Conservation (phyloP, 2,113 vertebrate genomes). For the Trochalopteron elliotii region DNA sequence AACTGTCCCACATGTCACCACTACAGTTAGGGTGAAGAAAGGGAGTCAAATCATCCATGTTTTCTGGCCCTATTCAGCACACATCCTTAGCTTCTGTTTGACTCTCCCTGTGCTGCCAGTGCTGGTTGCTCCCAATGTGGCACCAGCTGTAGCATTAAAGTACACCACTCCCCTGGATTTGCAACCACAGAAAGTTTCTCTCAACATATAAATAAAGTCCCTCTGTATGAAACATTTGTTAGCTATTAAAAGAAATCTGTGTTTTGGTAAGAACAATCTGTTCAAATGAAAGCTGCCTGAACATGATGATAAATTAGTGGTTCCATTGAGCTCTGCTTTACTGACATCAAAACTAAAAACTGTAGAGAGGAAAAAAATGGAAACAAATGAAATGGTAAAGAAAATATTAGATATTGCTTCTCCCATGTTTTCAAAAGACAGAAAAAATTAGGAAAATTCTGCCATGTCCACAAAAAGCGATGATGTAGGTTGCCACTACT, state of each 20-base stretch:
- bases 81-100: not conserved
- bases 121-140: not conserved
- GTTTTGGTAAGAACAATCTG: not conserved
- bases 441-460: not conserved
- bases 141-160: not conserved
- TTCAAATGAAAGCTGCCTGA: not conserved
- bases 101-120: not conserved
- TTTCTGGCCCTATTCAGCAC: not conserved
- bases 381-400: not conserved
- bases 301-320: not conserved
- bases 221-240: not conserved
- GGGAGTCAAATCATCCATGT: fast-evolving
- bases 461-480: not conserved
- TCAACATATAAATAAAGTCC: not conserved
- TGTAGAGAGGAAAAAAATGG: not conserved
- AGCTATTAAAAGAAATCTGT: not conserved
- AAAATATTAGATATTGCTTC: not conserved
- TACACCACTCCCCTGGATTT: not conserved
- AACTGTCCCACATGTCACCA: not conserved
- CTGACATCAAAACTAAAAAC: not conserved
- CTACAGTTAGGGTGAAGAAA: not conserved
- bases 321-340: not conserved
- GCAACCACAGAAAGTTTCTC: not conserved
- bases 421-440: not conserved
- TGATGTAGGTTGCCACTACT: fast-evolving